Evolutionary conservation across 2,888 invertebrate genomes (phyloP), one percentile per base, ranked within the genome.

Genomic region (Dasysyrphus albostriatus): DNA sequence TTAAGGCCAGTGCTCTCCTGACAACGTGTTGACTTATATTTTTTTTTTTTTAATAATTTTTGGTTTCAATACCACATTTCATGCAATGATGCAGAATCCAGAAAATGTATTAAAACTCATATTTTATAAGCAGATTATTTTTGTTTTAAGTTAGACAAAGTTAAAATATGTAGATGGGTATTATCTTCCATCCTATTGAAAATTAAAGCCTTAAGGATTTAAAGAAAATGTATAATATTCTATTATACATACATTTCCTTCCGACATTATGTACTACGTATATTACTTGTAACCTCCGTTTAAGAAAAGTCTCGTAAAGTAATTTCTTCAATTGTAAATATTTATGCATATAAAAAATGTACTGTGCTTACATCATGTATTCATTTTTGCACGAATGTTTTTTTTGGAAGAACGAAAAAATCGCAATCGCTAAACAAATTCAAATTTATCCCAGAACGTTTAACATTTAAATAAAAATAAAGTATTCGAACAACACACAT

Each of bases 401-500:
- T 47, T 34, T 42, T n/a, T n/a, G n/a, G n/a, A n/a, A n/a, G 24
- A 24, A 24, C 1, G 7, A 59, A 19, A 61, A 42, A 59, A 59
- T 67, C 49, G 19, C 39, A 76, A 81, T 37, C 14, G 39, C 39
- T 24, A 42, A 42, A 14, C 67, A 49, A 67, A 49, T 77, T 76
- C 67, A 84, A 77, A 73, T 79, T 61, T 67, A 84, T 81, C 72
- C 54, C 65, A 73, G 67, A 73, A 81, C 76, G 81, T 65, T 75
- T 75, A 83, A 80, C 75, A 82, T 76, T 82, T 58, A 82, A 78
- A 65, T 56, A 49, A 72, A 72, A 59, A 61, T 61, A 75, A 79
- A 79, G 70, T 69, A 72, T 78, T 70, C 65, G 37, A 82, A 63
- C 67, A 74, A 73, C 77, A 83, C 90, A 59, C 75, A 72, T 91